Conservation (phyloP, 2,113 vertebrate genomes). For the Aviceda subcristata region DNA sequence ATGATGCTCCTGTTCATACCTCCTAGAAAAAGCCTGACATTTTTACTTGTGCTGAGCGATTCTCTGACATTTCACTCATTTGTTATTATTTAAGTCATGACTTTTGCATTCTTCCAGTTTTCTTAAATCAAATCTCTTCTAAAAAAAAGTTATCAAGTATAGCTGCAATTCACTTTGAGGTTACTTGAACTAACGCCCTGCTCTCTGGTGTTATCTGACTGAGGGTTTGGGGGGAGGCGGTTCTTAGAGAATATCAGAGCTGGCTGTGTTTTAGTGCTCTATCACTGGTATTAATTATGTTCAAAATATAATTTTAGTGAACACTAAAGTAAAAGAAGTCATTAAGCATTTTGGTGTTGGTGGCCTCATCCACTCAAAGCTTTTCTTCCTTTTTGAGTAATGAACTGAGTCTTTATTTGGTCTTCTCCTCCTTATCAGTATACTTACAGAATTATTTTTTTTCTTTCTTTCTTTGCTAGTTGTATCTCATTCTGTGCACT, state of each 20-base stretch:
- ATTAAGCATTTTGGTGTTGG: neutral
- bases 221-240: fast-evolving
- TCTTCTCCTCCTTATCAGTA: neutral
- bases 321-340: neutral
- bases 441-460: neutral
- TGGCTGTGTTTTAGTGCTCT: neutral
- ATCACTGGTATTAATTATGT: neutral
- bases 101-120: neutral
- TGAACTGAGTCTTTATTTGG: neutral
- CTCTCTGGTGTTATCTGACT: neutral
- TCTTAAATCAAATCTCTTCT: neutral
- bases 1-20: neutral
- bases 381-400: neutral
- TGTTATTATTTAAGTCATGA: neutral
- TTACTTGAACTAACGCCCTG: neutral
- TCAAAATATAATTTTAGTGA: neutral
- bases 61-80: neutral
- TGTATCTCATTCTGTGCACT: neutral
- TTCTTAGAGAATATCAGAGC: neutral
- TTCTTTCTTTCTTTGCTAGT: neutral
- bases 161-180: neutral
- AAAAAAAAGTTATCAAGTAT: neutral
- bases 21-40: neutral
- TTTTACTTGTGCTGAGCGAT: neutral
- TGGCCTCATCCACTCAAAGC: neutral